These are phyloP conservation scores for Plecotus auritus DNA, from an alignment of 2,113 vertebrate genomes.

Conservation along the genomic window DNA sequence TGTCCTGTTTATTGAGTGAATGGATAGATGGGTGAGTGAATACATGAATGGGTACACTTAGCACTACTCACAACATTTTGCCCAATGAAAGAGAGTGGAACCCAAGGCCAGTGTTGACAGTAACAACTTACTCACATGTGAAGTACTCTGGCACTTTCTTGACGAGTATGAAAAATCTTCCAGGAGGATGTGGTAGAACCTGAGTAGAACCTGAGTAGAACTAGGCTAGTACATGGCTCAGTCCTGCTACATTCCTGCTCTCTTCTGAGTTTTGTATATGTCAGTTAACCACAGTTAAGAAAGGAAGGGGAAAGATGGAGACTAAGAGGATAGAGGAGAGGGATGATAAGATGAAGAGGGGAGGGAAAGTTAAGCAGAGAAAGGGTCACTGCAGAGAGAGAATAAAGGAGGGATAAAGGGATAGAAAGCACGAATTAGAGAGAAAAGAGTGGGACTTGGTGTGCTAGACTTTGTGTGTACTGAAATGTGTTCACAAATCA, in stretches of 20 bases:
- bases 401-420: background rate
- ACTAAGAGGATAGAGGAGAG: background rate
- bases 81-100: background rate
- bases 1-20: rapidly evolving
- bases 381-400: background rate
- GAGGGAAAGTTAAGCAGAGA: background rate
- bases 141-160: background rate
- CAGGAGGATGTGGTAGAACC: background rate
- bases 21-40: background rate
- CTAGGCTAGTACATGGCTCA: background rate
- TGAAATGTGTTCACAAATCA: background rate
- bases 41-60: background rate
- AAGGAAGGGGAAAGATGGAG: background rate
- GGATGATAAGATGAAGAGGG: background rate
- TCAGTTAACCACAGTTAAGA: background rate
- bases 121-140: background rate
- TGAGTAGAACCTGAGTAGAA: background rate
- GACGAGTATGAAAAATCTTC: background rate
- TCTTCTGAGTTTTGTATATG: background rate
- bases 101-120: background rate
- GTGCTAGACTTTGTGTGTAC: background rate
- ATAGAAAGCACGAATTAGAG: too few species aligned
- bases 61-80: background rate
- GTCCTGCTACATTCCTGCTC: background rate
- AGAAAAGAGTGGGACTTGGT: rapidly evolving